Base-by-base conservation (phyloP, 2,888 invertebrate genomes). In the Melitaea athalia region DNA sequence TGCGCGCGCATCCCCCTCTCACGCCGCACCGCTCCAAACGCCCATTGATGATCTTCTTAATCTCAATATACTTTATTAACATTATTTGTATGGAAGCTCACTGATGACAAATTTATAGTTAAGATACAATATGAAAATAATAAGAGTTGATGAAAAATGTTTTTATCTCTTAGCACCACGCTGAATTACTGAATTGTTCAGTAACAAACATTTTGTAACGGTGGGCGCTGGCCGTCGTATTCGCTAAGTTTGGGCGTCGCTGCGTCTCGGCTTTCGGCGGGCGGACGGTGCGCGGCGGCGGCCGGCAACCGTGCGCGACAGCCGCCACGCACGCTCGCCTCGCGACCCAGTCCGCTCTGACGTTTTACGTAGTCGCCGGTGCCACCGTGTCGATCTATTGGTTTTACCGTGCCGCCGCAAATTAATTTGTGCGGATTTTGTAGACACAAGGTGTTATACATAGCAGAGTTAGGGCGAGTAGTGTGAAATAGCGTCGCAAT, bases 1-100 rank as follows among this genome's bases (percentile, higher is more conserved):
- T 90, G 92, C 92, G 93, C 93, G 90, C 91, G 89, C 90, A 88
- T 62, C 82, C 77, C 84, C 85, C 81, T 85, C 85, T 83, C 84
- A 69, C 76, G 64, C 80, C 78, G 81, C 89, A 83, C 91, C 88
- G 80, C 85, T 84, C 86, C 82, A 80, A 85, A 84, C 85, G 83
- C 88, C 86, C 92, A 92, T 92, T 92, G 91, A 92, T 92, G 89
- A 91, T 91, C 85, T 91, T 87, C 86, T 82, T 88, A 87, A 89
- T 89, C 85, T 87, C 85, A 81, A 85, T 85, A 88, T 80, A 82
- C 83, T 83, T 82, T 85, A 85, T 84, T 83, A 83, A 83, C 79
- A 82, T 81, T 81, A 83, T 81, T 83, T 71, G 66, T 62, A 71
- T 67, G 63, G 45, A 52, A 63, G 49, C 14, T n/a, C 57, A 52